Percentiles rank a stretch among this genome's conserved stretches.
Conservation (phyloP, 2,797 vertebrate genomes). For the Myripristis murdjan region DNA sequence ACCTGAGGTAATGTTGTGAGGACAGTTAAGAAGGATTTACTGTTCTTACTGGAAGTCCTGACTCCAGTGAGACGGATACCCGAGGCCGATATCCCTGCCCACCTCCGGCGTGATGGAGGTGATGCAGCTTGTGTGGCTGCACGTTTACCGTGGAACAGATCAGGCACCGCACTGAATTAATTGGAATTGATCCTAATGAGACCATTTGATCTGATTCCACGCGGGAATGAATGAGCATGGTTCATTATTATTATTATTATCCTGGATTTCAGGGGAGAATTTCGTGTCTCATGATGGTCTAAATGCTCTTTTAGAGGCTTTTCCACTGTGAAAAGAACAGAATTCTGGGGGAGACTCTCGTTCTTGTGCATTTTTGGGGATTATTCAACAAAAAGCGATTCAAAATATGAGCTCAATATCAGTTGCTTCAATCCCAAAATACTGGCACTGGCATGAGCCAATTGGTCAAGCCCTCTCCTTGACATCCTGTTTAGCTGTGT, state of each 20-base stretch:
- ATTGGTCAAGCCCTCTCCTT: too few relatives aligned
- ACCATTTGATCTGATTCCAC: not conserved
- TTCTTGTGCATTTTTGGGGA: too few relatives aligned
- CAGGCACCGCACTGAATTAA: too few relatives aligned
- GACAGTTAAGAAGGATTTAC: conserved; percentile 45
- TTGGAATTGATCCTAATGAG: too few relatives aligned
- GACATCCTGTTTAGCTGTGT: too few relatives aligned
- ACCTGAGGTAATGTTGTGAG: conserved; percentile 55
- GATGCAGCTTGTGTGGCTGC: not conserved
- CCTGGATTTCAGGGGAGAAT: conserved; percentile 20
- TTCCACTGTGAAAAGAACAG: conserved; percentile 59
- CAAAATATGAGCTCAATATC: too few relatives aligned
- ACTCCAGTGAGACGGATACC: conserved; percentile 12
- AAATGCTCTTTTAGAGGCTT: too few relatives aligned
- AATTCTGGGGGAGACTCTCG: conserved; percentile 72
- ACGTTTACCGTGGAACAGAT: too few relatives aligned
- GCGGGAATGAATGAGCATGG: conserved; percentile 2
- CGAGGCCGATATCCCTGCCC: not conserved
- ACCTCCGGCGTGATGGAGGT: not conserved
- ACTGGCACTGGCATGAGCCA: too few relatives aligned
- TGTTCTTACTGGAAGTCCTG: conserved; percentile 41
- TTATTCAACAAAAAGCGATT: too few relatives aligned
- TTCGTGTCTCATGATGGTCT: conserved; percentile 33
- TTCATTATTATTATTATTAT: conserved; percentile 20
- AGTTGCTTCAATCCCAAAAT: too few relatives aligned